Evolutionary conservation across 2,113 vertebrate genomes (phyloP).

Genomic region (Rattus norvegicus): DNA sequence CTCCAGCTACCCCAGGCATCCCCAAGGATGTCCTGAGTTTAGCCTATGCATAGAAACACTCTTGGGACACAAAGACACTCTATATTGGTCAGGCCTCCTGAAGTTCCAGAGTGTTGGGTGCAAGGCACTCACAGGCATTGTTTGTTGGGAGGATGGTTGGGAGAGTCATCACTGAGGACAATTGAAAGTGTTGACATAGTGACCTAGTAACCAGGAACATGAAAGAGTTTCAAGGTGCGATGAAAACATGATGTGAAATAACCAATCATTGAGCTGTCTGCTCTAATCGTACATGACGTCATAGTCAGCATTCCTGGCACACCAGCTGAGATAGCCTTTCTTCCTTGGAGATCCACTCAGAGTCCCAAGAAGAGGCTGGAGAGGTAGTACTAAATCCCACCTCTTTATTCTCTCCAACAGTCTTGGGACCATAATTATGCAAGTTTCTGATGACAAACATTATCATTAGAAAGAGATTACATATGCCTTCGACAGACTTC

Average conservation of each 20-base stretch:
- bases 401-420: background rate
- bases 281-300: accelerated
- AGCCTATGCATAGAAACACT: accelerated
- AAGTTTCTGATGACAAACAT: background rate
- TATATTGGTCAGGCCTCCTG: background rate
- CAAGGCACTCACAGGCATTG: background rate
- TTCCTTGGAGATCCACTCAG: accelerated
- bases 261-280: accelerated
- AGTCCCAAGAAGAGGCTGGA: background rate
- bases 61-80: accelerated
- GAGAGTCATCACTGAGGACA: background rate
- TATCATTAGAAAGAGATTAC: background rate
- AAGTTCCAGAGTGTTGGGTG: background rate
- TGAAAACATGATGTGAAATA: no score
- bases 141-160: accelerated
- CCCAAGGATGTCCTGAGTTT: background rate
- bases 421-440: background rate
- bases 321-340: no score
- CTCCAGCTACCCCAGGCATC: background rate
- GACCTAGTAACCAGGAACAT: background rate
- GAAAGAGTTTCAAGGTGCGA: no score
- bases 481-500: background rate
- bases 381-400: accelerated
- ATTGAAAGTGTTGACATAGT: accelerated
- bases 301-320: background rate